Evolutionary conservation across 2,888 invertebrate genomes (phyloP), one percentile per base, ranked within the genome.

Genomic region (Dusona sp.): DNA sequence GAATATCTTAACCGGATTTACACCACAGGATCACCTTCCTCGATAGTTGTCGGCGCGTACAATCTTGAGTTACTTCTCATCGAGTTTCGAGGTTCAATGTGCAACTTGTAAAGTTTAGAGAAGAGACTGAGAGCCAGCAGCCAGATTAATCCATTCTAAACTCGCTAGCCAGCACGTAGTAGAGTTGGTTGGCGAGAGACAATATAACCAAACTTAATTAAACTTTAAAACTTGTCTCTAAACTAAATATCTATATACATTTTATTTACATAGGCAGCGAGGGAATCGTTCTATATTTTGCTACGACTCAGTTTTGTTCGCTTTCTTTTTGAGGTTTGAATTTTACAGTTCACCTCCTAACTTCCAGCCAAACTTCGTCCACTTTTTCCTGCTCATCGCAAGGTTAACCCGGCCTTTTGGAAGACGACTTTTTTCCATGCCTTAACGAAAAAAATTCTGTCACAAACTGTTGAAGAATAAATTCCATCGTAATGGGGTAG

Each of bases 141-240:
- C 70, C 38, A 51, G 48, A 78, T 78, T 79, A 85, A 79, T 82
- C 85, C 33, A 74, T 64, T 54, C 73, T 22, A 42, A 51, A 67
- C 82, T 54, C 61, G 42, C 36, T 29, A 29, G 36, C 36, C 48
- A 22, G n/a, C 72, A 48, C 38, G 45, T 68, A 68, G n/a, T 19
- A 36, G 48, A 61, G 75, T 72, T 38, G 72, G 64, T 51, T 42
- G 38, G 11, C 38, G 51, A 74, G 68, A 82, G 68, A 70, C 80
- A 74, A 73, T 81, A 70, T 79, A 83, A 74, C 82, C 74, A 68
- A 83, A 82, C 79, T 85, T 79, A 85, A 85, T 85, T 82, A 85
- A 83, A 85, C 82, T 85, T 85, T 51, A 68, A 82, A 85, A 38
- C 74, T 68, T 79, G 54, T 45, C 9, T 70, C 38, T 36, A 29